Evolutionary conservation across 2,113 vertebrate species (phyloP).

Genomic region (Alectura lathami): DNA sequence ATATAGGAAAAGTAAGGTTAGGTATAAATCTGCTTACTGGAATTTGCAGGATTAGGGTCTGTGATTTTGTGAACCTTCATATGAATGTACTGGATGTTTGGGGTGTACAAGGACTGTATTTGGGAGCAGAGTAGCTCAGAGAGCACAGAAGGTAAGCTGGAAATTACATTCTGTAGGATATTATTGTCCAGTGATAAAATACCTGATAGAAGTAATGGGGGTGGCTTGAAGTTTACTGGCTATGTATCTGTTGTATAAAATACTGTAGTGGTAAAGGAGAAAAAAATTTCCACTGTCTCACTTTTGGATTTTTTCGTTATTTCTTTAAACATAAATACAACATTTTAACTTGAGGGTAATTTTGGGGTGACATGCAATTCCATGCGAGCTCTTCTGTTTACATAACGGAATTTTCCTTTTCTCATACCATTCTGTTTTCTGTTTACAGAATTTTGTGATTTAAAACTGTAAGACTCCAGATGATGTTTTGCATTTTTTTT

Average conservation of each 20-base stretch:
- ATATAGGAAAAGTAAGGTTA: neutral
- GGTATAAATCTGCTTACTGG: neutral
- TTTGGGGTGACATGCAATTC: neutral
- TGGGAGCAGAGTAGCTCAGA: neutral
- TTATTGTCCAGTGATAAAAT: neutral
- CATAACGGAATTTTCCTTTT: neutral
- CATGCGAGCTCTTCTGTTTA: neutral
- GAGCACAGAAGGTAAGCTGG: neutral
- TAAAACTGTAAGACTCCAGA: slow-evolving; percentile 17
- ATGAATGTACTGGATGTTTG: neutral
- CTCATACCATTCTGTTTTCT: neutral
- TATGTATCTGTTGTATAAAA: neutral
- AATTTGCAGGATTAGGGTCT: neutral
- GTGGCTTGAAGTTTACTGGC: neutral
- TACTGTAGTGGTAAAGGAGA: neutral
- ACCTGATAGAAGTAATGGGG: neutral
- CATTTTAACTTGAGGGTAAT: neutral
- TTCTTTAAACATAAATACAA: neutral
- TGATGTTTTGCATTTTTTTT: neutral
- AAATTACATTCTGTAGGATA: neutral
- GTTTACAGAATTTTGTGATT: neutral
- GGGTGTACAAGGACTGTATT: neutral
- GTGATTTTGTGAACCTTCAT: neutral
- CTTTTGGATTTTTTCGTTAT: neutral
- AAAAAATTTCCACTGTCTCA: neutral